phyloP scores from a whole-genome alignment of 2,113 vertebrate genomes.

The Brachypodius melanocephalos region DNA sequence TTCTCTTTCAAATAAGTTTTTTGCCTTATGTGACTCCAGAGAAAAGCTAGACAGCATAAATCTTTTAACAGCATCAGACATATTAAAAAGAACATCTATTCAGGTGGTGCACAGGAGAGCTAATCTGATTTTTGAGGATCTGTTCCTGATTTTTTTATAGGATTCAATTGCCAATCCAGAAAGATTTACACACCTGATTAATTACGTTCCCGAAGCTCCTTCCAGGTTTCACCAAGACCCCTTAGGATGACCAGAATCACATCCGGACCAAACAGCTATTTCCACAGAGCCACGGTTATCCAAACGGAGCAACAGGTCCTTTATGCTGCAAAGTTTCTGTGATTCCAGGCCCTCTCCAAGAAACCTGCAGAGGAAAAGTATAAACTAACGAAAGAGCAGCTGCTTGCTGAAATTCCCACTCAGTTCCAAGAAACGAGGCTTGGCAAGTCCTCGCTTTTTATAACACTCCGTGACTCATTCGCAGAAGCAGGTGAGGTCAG shows the following conservation, averaged over 20 bases:
- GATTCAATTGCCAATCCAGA: neutral
- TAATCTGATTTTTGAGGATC: neutral
- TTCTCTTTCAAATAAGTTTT: neutral
- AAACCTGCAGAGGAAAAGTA: neutral
- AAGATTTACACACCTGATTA: neutral
- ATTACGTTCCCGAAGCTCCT: neutral
- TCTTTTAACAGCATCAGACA: neutral
- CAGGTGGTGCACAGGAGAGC: neutral
- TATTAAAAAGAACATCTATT: neutral
- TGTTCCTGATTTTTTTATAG: neutral
- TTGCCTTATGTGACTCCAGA: neutral
- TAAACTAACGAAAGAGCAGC: neutral
- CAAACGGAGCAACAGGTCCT: neutral
- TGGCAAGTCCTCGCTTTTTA: slow-evolving; percentile 28
- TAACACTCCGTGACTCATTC: slow-evolving; percentile 15
- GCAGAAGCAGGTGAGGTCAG: slow-evolving; percentile 37
- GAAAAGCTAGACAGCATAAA: neutral
- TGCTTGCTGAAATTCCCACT: slow-evolving; percentile 15
- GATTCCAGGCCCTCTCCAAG: neutral
- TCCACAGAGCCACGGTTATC: neutral
- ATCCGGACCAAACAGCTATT: neutral
- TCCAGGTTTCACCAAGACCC: neutral
- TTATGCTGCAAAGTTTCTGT: neutral
- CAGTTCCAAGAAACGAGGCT: slow-evolving; percentile 6
- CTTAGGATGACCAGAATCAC: neutral